Evolutionary conservation across 1,140 invertebrate genomes (phyloP), one percentile per base, ranked within the genome.

Genomic region (Druon quercuslanigerum): DNA sequence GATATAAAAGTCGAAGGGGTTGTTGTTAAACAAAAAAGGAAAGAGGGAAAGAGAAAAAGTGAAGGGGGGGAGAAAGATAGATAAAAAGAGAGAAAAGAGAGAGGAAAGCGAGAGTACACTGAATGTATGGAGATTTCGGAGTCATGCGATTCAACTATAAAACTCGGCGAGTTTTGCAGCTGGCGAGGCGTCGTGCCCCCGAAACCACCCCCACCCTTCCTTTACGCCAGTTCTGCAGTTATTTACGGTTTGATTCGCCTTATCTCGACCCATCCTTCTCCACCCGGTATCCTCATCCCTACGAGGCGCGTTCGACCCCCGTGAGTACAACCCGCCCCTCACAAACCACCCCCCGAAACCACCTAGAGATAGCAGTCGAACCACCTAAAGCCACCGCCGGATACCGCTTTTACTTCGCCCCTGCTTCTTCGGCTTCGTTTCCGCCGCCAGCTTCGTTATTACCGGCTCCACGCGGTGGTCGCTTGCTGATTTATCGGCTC

Each of bases 81-180:
- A 71, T 71, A 77, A 81, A 79, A 72, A 71, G 70, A 71, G 78
- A 11, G 70, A 72, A 51, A 72, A 77, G 83, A 79, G 73, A 71
- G 70, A 71, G 78, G 17, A 71, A 74, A 51, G 52, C 57, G 25
- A 82, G 75, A 79, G 74, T 75, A 82, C 77, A 84, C 40, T 40
- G 86, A 89, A 90, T 89, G 89, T 88, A 91, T 89, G 89, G 87
- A 90, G 87, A 91, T 90, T 88, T 87, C 79, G 81, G 84, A 91
- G 90, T 91, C 90, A 91, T 91, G 90, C 90, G 86, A 91, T 91
- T 91, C 89, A 90, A 91, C 90, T 90, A 91, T 91, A 91, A 91
- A 91, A 91, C 90, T 91, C 89, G 86, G 83, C 85, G 88, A 91
- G 88, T 91, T 90, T 90, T 90, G 89, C 88, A 90, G 87, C 87